Evolutionary conservation across 2,797 vertebrate species (phyloP).

Genomic region (Sebastes jordani): DNA sequence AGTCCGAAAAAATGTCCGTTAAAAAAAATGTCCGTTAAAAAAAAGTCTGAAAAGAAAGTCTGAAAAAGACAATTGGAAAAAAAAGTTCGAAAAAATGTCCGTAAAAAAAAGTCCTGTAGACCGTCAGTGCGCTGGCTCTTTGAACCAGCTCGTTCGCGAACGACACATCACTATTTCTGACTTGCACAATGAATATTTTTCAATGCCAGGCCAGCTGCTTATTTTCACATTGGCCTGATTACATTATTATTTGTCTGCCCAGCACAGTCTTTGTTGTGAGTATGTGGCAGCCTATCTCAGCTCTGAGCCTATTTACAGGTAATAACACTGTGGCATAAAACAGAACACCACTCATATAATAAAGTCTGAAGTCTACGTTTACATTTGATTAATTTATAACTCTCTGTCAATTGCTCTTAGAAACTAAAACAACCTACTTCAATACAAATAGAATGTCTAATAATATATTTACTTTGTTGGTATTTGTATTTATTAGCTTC

Average conservation of each 20-base stretch:
- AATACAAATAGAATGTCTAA: background rate
- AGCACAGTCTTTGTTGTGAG: slow-evolving; percentile 19
- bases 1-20: no score
- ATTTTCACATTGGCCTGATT: slow-evolving; percentile 14
- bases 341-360: background rate
- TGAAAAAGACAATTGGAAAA: no score
- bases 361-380: background rate
- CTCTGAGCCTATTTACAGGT: background rate
- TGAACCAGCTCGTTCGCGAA: no score
- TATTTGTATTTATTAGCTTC: background rate
- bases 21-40: no score
- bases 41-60: no score
- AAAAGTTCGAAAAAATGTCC: no score
- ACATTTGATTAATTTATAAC: background rate
- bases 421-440: background rate
- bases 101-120: no score
- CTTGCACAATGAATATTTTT: background rate
- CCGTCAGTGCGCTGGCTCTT: no score
- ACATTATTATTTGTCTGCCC: slow-evolving; percentile 24
- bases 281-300: background rate
- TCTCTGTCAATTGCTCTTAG: background rate
- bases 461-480: background rate
- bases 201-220: slow-evolving; percentile 25
- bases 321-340: background rate
- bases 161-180: background rate